Percentiles rank a stretch among this genome's conserved stretches.
phyloP scores from a whole-genome alignment of 1,140 invertebrate genomes.

The Papilio polytes region DNA sequence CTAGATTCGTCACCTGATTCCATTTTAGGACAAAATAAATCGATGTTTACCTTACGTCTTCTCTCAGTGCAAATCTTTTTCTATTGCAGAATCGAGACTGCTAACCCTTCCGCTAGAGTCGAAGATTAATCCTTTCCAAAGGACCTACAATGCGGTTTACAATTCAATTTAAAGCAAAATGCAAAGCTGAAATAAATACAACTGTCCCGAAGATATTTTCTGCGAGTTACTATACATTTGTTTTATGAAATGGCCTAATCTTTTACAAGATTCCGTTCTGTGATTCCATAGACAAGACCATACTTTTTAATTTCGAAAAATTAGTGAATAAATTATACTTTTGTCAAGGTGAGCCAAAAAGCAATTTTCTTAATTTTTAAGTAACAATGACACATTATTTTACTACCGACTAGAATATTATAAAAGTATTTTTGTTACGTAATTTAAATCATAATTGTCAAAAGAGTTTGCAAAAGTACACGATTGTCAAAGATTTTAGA shows the following conservation, averaged over 20 bases:
- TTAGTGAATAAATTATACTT: constrained; percentile 71
- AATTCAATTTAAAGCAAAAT: constrained; percentile 83
- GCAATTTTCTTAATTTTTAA: background rate
- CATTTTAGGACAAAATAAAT: constrained; percentile 82
- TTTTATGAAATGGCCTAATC: constrained; percentile 85
- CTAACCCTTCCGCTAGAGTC: constrained; percentile 81
- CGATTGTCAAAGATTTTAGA: background rate
- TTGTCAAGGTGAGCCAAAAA: constrained; percentile 46
- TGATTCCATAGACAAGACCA: constrained; percentile 82
- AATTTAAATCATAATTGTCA: background rate
- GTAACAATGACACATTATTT: background rate
- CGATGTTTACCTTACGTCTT: constrained; percentile 84
- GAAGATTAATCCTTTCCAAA: constrained; percentile 78
- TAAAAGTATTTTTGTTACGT: constrained; percentile 2
- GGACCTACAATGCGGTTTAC: constrained; percentile 77
- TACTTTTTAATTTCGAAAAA: constrained; percentile 79
- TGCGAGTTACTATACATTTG: constrained; percentile 85
- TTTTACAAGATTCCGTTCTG: constrained; percentile 84
- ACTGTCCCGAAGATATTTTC: constrained; percentile 84
- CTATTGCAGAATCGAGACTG: constrained; percentile 83
- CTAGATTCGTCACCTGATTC: constrained; percentile 66
- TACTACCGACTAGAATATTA: background rate
- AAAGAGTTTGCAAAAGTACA: background rate
- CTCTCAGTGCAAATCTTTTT: constrained; percentile 83
- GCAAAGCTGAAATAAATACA: constrained; percentile 84